A percentile compares a stretch with the other conserved stretches of the same genome.
Evolutionary conservation across 2,888 invertebrate species (phyloP).

Genomic region (Muscina levida): DNA sequence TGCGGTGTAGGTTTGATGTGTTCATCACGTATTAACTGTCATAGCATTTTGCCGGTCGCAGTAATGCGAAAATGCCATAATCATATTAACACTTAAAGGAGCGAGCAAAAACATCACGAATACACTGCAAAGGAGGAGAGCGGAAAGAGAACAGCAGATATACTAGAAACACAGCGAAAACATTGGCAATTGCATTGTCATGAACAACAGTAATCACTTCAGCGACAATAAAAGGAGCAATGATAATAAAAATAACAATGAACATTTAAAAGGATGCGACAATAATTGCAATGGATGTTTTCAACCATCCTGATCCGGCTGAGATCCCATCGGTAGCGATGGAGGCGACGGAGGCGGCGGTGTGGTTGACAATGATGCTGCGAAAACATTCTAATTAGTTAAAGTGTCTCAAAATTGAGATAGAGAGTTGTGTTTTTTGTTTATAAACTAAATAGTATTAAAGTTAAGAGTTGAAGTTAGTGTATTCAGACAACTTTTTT

Average conservation of each 20-base stretch:
- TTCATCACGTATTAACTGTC: no score
- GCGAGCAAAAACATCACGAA: no score
- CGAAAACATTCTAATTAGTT: slow-evolving; percentile 1
- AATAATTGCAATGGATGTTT: slow-evolving; percentile 30
- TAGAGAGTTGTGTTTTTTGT: no score
- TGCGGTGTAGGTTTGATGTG: no score
- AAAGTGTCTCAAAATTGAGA: background rate
- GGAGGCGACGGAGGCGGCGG: no score
- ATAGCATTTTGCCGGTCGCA: no score
- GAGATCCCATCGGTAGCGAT: background rate
- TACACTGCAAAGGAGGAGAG: background rate
- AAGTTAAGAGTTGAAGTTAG: no score
- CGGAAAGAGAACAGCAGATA: background rate
- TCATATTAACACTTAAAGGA: no score
- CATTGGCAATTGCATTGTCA: background rate
- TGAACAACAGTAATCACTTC: slow-evolving; percentile 26
- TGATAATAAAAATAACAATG: slow-evolving; percentile 27
- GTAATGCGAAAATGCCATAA: no score
- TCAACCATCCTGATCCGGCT: background rate
- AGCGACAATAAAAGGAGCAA: slow-evolving; percentile 13
- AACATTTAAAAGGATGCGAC: slow-evolving; percentile 29
- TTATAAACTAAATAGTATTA: no score
- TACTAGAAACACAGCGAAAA: background rate
- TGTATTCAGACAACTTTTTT: no score
- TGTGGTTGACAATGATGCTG: no score